phyloP scores from a whole-genome alignment of 2,113 vertebrate species.

The Glaucidium brasilianum region DNA sequence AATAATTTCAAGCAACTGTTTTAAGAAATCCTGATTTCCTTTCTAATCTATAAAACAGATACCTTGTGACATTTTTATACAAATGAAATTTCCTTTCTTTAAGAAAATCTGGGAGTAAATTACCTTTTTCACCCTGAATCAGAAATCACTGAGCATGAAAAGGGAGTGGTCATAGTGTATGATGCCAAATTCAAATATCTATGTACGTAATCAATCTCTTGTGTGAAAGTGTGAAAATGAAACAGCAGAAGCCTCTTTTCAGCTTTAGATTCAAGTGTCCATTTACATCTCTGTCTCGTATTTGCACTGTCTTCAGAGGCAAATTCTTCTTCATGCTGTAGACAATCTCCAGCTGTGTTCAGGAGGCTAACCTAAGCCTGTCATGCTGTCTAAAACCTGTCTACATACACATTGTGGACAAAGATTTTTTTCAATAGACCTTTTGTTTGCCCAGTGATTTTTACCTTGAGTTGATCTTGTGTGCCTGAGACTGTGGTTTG shows the following conservation, averaged over 20 bases:
- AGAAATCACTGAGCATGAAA: neutral
- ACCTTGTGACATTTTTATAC: neutral
- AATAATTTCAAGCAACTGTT: slow-evolving; percentile 29
- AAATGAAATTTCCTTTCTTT: neutral
- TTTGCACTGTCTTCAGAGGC: neutral
- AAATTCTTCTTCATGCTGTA: neutral
- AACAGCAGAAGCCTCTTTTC: neutral
- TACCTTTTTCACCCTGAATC: slow-evolving; percentile 5
- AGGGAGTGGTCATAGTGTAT: neutral
- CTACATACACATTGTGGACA: neutral
- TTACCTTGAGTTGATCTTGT: neutral
- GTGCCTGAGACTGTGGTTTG: neutral
- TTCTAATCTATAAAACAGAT: slow-evolving; percentile 52
- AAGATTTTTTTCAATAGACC: neutral
- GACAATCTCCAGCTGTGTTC: neutral
- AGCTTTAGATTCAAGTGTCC: neutral
- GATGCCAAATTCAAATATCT: neutral
- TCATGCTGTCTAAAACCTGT: neutral
- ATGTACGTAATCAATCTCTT: neutral
- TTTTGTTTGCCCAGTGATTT: neutral
- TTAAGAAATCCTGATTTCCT: slow-evolving; percentile 1
- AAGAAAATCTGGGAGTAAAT: neutral
- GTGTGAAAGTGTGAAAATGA: neutral
- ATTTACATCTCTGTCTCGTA: neutral
- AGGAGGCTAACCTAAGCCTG: neutral